Evolutionary conservation across 1,140 invertebrate genomes (phyloP).

Genomic region (Heliconius hermathena): DNA sequence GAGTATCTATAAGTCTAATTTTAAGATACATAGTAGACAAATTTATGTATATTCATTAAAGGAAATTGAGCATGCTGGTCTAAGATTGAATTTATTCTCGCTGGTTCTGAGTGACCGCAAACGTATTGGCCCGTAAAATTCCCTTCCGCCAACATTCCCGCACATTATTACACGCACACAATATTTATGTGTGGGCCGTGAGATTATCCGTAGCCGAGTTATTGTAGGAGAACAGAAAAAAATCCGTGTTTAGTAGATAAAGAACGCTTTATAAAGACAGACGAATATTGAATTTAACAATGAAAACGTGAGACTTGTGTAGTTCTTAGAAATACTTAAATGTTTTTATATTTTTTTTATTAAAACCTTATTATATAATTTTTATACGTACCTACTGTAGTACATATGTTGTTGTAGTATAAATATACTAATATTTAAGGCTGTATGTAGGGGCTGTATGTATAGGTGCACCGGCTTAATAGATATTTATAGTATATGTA

Average conservation of each 20-base stretch:
- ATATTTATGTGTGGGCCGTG: slow-evolving; percentile 52
- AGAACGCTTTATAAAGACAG: not conserved
- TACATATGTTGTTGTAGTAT: no score
- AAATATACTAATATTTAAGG: no score
- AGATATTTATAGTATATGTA: no score
- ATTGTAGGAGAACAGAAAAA: not conserved
- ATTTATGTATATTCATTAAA: not conserved
- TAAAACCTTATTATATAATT: not conserved
- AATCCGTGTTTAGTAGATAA: not conserved
- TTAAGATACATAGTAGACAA: not conserved
- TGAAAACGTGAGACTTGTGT: not conserved
- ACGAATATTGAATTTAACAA: not conserved
- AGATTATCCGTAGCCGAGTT: slow-evolving; percentile 16
- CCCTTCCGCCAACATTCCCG: slow-evolving; percentile 29
- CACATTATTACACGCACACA: slow-evolving; percentile 30
- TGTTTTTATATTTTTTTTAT: not conserved
- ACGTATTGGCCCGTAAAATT: slow-evolving; percentile 31
- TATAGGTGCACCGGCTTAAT: no score
- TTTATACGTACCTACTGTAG: not conserved
- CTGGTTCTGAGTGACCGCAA: slow-evolving; percentile 26
- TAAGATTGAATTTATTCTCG: not conserved
- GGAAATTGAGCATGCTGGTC: not conserved
- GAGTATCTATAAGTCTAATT: no score
- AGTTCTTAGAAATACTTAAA: not conserved
- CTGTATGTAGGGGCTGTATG: no score